These are phyloP conservation scores for Anableps anableps DNA, from an alignment of 2,797 vertebrate species.

Conservation along the genomic window DNA sequence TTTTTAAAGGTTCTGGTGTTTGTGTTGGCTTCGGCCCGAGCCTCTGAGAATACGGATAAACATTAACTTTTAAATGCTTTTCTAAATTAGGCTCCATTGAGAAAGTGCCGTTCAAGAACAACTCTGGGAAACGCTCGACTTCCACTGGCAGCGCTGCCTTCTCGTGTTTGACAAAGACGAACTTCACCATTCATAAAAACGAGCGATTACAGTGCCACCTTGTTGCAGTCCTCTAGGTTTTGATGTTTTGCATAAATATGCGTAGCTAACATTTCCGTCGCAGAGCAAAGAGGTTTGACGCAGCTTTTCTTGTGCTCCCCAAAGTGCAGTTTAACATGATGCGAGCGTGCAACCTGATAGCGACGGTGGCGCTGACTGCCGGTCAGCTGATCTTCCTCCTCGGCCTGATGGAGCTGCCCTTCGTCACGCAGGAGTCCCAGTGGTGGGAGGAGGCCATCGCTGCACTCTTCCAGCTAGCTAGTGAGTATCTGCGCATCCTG, in stretches of 20 bases:
- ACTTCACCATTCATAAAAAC: slow-evolving; percentile 35
- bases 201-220: neutral
- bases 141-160: slow-evolving; percentile 34
- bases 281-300: slow-evolving; percentile 39
- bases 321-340: slow-evolving; percentile 99
- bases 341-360: slow-evolving; percentile 97
- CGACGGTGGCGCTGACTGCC: slow-evolving; percentile 89
- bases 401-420: slow-evolving; percentile 88
- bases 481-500: slow-evolving; percentile 83
- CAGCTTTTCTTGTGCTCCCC: slow-evolving; percentile 41
- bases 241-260: neutral
- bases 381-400: slow-evolving; percentile 96
- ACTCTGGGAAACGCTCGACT: slow-evolving; percentile 36
- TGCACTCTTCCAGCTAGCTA: slow-evolving; percentile 95
- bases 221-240: neutral
- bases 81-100: slow-evolving; percentile 42
- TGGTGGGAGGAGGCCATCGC: slow-evolving; percentile 99
- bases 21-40: slow-evolving; percentile 1
- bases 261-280: neutral
- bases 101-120: slow-evolving; percentile 55
- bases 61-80: slow-evolving; percentile 18
- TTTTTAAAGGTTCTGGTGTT: neutral
- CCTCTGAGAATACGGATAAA: neutral
- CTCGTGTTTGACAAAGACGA: slow-evolving; percentile 2
- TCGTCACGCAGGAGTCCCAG: slow-evolving; percentile 90